Conservation (phyloP, 2,888 invertebrate species). For the Suillia variegata region DNA sequence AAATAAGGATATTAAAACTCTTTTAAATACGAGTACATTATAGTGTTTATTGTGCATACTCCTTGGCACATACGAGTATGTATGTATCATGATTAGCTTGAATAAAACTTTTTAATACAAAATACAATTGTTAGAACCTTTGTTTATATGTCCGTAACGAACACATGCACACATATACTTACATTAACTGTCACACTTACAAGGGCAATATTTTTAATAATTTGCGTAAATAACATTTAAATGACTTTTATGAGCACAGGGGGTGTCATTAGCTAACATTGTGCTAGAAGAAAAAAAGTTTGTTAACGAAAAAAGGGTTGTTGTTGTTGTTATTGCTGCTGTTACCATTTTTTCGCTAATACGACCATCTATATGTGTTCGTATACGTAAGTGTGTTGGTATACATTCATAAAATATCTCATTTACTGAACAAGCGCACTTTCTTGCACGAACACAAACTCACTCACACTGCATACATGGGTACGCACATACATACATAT, state of each 20-base stretch:
- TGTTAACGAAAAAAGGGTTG: slow-evolving; percentile 13
- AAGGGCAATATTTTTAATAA: slow-evolving; percentile 6
- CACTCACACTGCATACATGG: too few species aligned
- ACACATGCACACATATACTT: slow-evolving; percentile 3
- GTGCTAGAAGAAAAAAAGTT: slow-evolving; percentile 27
- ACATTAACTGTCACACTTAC: too few species aligned
- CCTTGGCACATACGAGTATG: too few species aligned
- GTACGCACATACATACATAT: slow-evolving; percentile 6
- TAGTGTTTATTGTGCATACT: too few species aligned
- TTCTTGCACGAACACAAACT: too few species aligned
- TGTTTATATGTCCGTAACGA: too few species aligned
- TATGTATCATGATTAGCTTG: too few species aligned
- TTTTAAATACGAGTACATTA: too few species aligned
- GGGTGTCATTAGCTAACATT: slow-evolving; percentile 34
- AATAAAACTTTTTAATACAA: too few species aligned
- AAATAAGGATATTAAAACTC: too few species aligned
- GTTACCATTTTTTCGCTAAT: slow-evolving; percentile 1
- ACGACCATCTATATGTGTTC: background rate
- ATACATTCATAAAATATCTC: background rate
- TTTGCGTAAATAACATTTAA: slow-evolving; percentile 23
- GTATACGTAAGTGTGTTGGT: background rate
- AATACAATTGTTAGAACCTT: too few species aligned
- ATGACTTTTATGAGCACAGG: slow-evolving; percentile 34
- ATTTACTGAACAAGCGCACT: too few species aligned
- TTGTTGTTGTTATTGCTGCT: slow-evolving; percentile 17